These are phyloP conservation scores for Stenoptilia bipunctidactyla DNA, from an alignment of 2,888 invertebrate species.

Conservation along the genomic window DNA sequence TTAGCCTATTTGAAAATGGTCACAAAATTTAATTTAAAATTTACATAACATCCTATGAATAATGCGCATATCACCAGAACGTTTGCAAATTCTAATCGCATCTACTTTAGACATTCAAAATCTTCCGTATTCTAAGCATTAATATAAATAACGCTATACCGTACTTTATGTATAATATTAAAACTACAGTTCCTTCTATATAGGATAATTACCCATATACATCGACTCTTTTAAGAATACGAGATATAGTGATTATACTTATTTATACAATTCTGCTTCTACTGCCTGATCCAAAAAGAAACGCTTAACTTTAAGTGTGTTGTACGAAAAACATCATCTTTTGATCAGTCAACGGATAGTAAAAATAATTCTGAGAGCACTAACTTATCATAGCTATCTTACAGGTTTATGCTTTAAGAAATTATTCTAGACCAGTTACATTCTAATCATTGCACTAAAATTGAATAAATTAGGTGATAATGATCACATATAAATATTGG, in stretches of 20 bases:
- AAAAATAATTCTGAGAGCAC: conserved; percentile 47
- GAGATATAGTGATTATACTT: conserved; percentile 45
- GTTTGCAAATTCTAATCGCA: conserved; percentile 51
- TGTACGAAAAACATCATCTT: conserved; percentile 48
- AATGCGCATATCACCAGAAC: conserved; percentile 15
- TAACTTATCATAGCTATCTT: conserved; percentile 53
- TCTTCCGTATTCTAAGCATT: conserved; percentile 60
- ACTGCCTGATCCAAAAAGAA: conserved; percentile 38
- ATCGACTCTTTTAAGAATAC: conserved; percentile 45
- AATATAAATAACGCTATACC: conserved; percentile 67
- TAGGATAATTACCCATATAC: conserved; percentile 48
- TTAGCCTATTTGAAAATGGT: conserved; percentile 1
- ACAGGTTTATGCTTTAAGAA: conserved; percentile 42
- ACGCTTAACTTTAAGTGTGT: conserved; percentile 34
- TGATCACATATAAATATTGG: conserved; percentile 46
- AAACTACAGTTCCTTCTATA: conserved; percentile 51
- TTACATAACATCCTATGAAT: background rate
- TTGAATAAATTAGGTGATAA: conserved; percentile 60
- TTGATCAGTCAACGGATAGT: conserved; percentile 58
- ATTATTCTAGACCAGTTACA: conserved; percentile 51
- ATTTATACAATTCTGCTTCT: conserved; percentile 43
- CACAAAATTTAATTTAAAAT: background rate
- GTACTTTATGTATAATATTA: conserved; percentile 56
- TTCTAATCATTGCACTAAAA: conserved; percentile 70
- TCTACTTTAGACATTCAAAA: conserved; percentile 59